Conservation (phyloP, 2,888 invertebrate species). For the Altica lythri region DNA sequence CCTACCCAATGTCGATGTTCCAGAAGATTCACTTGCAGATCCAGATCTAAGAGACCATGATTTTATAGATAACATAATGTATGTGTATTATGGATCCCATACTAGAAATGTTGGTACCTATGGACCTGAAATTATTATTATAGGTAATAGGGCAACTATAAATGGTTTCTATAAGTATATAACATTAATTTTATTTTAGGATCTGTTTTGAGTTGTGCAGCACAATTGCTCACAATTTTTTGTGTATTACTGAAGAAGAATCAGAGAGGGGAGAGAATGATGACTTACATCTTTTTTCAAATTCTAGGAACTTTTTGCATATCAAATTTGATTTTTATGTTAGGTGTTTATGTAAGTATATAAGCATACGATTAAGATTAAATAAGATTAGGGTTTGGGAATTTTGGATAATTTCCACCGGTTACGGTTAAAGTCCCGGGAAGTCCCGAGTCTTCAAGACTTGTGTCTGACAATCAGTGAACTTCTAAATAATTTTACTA, state of each 20-base stretch:
- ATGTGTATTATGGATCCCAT: constrained; percentile 69
- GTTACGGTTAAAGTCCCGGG: too few species aligned
- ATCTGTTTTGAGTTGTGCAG: constrained; percentile 59
- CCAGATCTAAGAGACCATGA: constrained; percentile 71
- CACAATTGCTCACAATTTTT: constrained; percentile 59
- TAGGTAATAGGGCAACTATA: too few species aligned
- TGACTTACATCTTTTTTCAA: constrained; percentile 66
- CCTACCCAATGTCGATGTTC: constrained; percentile 60
- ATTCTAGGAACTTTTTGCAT: constrained; percentile 65
- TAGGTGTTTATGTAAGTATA: constrained; percentile 66
- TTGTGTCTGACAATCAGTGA: too few species aligned
- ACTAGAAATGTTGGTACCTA: constrained; percentile 60
- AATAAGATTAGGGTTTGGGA: too few species aligned
- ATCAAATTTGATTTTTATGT: constrained; percentile 67
- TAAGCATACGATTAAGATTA: neutral
- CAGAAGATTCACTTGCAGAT: constrained; percentile 68
- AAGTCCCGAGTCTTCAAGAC: too few species aligned
- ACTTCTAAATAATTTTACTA: too few species aligned
- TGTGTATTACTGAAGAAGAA: constrained; percentile 55
- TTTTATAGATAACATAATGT: constrained; percentile 74
- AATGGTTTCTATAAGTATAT: too few species aligned
- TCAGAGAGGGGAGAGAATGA: constrained; percentile 49
- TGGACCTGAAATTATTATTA: constrained; percentile 59
- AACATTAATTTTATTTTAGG: too few species aligned
- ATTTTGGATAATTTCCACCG: too few species aligned